Conservation (phyloP, 2,888 invertebrate genomes). For the Hirtodrosophila trivittata region DNA sequence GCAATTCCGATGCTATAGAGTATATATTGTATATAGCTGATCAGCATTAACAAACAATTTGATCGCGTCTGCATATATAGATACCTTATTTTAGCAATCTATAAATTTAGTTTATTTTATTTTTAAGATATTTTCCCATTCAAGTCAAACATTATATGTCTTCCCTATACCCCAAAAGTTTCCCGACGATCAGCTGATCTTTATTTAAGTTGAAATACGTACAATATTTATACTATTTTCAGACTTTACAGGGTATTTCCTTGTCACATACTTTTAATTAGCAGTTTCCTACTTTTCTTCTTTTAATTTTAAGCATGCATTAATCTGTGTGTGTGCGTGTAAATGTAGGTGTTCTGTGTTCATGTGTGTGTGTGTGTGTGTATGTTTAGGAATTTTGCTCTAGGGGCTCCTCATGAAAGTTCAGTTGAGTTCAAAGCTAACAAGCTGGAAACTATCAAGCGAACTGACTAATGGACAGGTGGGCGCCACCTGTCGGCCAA, state of each 20-base stretch:
- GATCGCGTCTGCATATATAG: too few relatives aligned
- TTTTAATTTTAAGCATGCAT: conserved; percentile 71
- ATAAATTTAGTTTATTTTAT: too few relatives aligned
- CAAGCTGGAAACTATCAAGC: conserved; percentile 74
- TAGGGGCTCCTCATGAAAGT: conserved; percentile 63
- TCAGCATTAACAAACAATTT: too few relatives aligned
- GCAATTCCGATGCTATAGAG: too few relatives aligned
- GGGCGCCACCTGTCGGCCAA: conserved; percentile 67
- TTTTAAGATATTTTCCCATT: too few relatives aligned
- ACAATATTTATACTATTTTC: conserved; percentile 5
- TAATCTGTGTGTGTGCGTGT: conserved; percentile 41
- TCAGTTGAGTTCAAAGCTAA: conserved; percentile 76
- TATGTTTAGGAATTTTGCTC: conserved; percentile 19
- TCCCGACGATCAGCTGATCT: too few relatives aligned
- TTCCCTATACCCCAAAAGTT: too few relatives aligned
- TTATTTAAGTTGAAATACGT: background rate
- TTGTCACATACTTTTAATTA: background rate
- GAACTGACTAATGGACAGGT: conserved; percentile 40
- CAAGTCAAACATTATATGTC: too few relatives aligned
- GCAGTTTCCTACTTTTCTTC: conserved; percentile 7
- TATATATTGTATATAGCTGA: too few relatives aligned
- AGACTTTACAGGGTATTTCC: conserved; percentile 2
- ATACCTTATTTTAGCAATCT: too few relatives aligned
- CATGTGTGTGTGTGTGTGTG: conserved; percentile 11
- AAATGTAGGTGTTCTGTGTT: conserved; percentile 10